A percentile compares a stretch with the other conserved stretches of the same genome.
These are phyloP conservation scores for Pachyramphus minor DNA, from an alignment of 2,113 vertebrate species.

Conservation along the genomic window DNA sequence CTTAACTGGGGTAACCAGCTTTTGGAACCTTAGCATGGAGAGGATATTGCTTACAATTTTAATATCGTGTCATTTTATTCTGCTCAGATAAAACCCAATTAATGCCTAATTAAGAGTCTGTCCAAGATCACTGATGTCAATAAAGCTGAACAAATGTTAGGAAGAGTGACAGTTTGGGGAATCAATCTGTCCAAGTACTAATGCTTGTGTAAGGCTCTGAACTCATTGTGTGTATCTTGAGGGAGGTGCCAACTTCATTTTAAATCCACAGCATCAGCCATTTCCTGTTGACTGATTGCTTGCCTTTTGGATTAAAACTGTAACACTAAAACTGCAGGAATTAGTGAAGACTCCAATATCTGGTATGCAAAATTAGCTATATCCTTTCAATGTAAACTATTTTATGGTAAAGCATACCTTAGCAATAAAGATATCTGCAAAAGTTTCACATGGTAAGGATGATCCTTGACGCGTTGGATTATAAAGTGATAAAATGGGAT, in stretches of 20 bases:
- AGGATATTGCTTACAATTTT: not conserved
- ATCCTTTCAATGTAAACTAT: not conserved
- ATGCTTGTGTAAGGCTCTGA: not conserved
- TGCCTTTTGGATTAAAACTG: not conserved
- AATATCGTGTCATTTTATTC: not conserved
- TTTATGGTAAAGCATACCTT: not conserved
- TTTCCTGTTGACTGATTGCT: not conserved
- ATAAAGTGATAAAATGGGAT: not conserved
- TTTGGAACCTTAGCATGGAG: not conserved
- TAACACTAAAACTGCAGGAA: not conserved
- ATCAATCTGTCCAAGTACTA: not conserved
- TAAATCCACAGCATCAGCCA: not conserved
- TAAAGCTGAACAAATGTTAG: slow-evolving; percentile 4
- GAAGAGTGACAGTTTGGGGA: not conserved
- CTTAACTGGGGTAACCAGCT: not conserved
- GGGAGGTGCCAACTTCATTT: not conserved
- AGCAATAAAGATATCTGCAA: not conserved
- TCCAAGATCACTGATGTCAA: not conserved
- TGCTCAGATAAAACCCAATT: not conserved
- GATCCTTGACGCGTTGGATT: not conserved
- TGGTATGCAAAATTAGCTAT: not conserved
- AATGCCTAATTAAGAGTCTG: not conserved
- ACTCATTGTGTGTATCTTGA: not conserved
- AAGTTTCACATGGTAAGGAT: not conserved
- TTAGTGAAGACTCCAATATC: not conserved